These are phyloP conservation scores for Lasioglossum morio DNA, from an alignment of 2,888 invertebrate genomes.

Conservation along the genomic window DNA sequence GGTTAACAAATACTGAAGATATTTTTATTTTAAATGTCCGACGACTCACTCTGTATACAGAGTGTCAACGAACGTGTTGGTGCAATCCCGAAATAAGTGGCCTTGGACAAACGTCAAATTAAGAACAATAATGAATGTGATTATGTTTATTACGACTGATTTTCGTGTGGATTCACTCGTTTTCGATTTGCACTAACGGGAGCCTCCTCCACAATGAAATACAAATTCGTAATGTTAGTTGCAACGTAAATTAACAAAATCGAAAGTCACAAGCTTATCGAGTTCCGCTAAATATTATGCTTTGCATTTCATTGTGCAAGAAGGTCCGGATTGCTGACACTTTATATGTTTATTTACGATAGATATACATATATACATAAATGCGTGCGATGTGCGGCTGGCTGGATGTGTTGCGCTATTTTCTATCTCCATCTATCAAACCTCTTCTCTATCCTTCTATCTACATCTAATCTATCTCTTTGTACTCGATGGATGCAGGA, in stretches of 20 bases:
- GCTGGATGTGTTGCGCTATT: constrained; percentile 78
- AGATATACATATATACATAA: constrained; percentile 57
- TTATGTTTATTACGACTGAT: background rate
- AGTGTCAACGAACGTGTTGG: background rate
- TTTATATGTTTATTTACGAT: constrained; percentile 41
- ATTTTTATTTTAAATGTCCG: background rate
- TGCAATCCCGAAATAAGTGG: background rate
- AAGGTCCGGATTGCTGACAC: background rate
- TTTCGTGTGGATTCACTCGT: background rate
- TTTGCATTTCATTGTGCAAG: background rate
- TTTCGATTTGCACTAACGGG: background rate
- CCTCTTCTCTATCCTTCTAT: constrained; percentile 45
- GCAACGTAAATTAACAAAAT: background rate
- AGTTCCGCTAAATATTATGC: background rate
- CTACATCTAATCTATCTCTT: constrained; percentile 55
- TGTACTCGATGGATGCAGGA: constrained; percentile 62
- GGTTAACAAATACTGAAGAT: background rate
- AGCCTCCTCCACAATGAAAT: background rate
- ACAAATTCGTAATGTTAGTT: background rate
- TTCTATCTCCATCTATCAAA: constrained; percentile 53
- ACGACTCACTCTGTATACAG: background rate
- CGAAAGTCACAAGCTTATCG: background rate
- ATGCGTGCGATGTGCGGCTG: constrained; percentile 76
- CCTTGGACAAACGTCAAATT: background rate
- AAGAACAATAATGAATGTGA: background rate